Conservation (phyloP, 2,888 invertebrate species). For the Eretmocerus hayati region DNA sequence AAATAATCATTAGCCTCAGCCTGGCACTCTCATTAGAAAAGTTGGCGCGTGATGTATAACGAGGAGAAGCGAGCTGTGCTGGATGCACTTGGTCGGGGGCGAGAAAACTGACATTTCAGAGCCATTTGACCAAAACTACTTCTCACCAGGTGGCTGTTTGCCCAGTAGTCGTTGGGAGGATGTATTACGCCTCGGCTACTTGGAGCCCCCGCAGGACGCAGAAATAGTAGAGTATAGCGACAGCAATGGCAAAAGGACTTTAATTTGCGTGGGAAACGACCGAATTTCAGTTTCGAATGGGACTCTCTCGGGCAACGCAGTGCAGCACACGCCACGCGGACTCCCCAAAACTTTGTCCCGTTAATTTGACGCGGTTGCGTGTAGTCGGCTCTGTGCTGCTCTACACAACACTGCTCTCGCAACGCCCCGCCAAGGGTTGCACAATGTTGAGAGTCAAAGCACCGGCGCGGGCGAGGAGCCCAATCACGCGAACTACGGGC, state of each 20-base stretch:
- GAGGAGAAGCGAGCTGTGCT: too few relatives aligned
- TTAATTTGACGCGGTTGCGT: slow-evolving; percentile 14
- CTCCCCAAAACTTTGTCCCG: slow-evolving; percentile 8
- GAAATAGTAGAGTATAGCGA: background rate
- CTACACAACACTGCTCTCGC: too few relatives aligned
- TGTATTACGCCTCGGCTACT: too few relatives aligned
- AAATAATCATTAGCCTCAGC: too few relatives aligned
- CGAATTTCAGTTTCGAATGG: slow-evolving; percentile 9
- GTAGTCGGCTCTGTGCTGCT: slow-evolving; percentile 2
- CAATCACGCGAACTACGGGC: slow-evolving; percentile 11
- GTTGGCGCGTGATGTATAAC: too few relatives aligned
- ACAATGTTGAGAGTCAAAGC: too few relatives aligned
- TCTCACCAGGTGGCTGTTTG: background rate
- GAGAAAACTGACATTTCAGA: background rate
- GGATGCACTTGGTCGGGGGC: background rate
- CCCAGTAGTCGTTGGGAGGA: too few relatives aligned
- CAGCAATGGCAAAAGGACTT: background rate
- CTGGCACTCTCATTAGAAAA: too few relatives aligned
- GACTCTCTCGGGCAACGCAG: background rate
- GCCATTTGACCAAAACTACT: background rate
- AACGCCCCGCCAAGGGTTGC: too few relatives aligned
- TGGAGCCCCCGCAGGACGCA: too few relatives aligned
- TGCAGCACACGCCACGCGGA: background rate
- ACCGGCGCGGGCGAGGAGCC: slow-evolving; percentile 4
- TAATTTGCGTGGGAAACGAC: slow-evolving; percentile 15